A percentile compares a stretch with the other conserved stretches of the same genome.
phyloP scores from a whole-genome alignment of 1,140 invertebrate species.

The Sitophilus oryzae region DNA sequence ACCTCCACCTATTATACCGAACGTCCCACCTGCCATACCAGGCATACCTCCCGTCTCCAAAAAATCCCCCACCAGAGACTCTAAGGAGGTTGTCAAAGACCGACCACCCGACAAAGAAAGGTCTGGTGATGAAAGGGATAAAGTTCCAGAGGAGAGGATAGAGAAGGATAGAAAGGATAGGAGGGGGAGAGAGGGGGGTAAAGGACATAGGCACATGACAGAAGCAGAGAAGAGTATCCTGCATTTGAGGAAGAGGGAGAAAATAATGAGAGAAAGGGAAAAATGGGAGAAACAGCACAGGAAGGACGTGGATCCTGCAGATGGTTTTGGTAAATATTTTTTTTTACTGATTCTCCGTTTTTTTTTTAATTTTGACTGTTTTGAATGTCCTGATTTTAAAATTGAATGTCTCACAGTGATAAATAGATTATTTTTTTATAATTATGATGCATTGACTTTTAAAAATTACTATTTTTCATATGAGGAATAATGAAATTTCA shows the following conservation, averaged over 20 bases:
- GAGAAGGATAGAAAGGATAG: slow-evolving; percentile 27
- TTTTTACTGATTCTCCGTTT: too few relatives aligned
- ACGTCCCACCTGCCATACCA: slow-evolving; percentile 4
- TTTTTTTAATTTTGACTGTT: too few relatives aligned
- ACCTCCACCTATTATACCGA: slow-evolving; percentile 35
- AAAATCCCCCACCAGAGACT: slow-evolving; percentile 9
- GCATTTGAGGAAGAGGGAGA: slow-evolving; percentile 40
- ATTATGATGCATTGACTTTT: too few relatives aligned
- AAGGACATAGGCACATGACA: slow-evolving; percentile 36
- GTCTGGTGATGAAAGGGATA: slow-evolving; percentile 26
- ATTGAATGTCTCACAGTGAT: too few relatives aligned
- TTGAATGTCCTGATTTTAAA: too few relatives aligned
- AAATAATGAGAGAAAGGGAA: slow-evolving; percentile 38
- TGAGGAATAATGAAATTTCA: too few relatives aligned
- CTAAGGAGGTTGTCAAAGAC: neutral
- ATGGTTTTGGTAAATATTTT: slow-evolving; percentile 17
- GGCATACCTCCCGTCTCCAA: too few relatives aligned
- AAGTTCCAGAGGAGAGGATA: slow-evolving; percentile 32
- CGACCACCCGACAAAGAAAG: slow-evolving; percentile 7
- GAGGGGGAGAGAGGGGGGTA: slow-evolving; percentile 21
- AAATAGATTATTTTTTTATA: too few relatives aligned
- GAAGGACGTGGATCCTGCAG: slow-evolving; percentile 8
- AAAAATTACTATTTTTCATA: too few relatives aligned
- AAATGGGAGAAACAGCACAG: slow-evolving; percentile 34
- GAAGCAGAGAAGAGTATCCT: slow-evolving; percentile 43